Evolutionary conservation across 2,888 invertebrate species (phyloP), one percentile per base, ranked within the genome.

Genomic region (Pterostichus niger): DNA sequence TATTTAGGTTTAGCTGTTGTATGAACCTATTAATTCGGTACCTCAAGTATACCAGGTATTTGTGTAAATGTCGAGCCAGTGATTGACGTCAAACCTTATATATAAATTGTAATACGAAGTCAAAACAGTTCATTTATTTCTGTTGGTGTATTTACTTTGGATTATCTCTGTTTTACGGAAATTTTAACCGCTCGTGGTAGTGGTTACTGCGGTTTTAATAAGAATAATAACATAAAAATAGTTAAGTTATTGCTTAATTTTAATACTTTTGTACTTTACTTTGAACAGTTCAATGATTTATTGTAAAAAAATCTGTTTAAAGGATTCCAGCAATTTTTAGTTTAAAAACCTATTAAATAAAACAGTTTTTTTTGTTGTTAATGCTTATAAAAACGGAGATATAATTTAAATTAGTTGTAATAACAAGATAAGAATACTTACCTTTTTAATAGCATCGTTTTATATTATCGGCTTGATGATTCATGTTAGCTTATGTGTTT

Each of bases 71-170:
- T 31, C 49, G 46, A 46, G 10, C 31, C n/a, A 40, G 9, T 64
- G 33, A 64, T 52, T 75, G 75, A 75, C 75, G 75, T 75, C 75
- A 75, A 52, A 73, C 49, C 4, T 3, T 31, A 1, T 52, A 31
- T 52, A 11, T 75, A 75, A 75, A 75, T 75, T 75, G 49, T 75
- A 71, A 44, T 71, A 44, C 24, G 1, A 13, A 46, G 35, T 59
- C 40, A 40, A 24, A 40, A 44, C 52, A 75, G 75, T 52, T 33
- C 52, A 52, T 44, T 44, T 71, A 44, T 64, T 64, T 64, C 24
- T 64, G 5, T 13, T 64, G 35, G 33, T 10, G 13, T 13, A 64
- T 64, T 64, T 64, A 35, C 1, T 49, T 49, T 49, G 35, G n/a
- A 17, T 71, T 44, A 71, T 71, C 40, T 71, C 6, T 35, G 11